Base-by-base conservation (phyloP, 2,797 vertebrate genomes). In the Pitangus sulphuratus region DNA sequence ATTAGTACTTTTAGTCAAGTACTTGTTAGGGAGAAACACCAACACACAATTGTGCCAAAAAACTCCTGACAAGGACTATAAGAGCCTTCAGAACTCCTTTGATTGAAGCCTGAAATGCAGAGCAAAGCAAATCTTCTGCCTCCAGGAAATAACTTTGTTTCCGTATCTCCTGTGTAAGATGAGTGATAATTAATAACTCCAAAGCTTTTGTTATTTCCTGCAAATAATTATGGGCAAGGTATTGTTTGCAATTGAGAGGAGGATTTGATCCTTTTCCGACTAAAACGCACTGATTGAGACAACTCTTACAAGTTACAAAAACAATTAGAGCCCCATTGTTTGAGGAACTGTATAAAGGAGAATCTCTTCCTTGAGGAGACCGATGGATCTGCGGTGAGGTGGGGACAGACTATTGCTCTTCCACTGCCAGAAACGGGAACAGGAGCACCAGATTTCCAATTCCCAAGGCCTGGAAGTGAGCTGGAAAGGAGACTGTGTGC, bases 131-230 rank as follows among this genome's bases (percentile, higher is more conserved):
- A 92, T 26, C 65, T 60, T 10, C 47, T 33, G 48, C 71, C 68
- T 78, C 35, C 80, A 81, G 90, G 95, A 95, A 94, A 81, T 77
- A 0, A 48, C 72, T 91, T 65, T 30, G 80, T 54, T 85, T 84
- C 70, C 53, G 2, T 50, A 35, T 28, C 50, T 87, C 33, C 61
- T 33, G 71, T 68, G 25, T 40, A 26, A 77, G 65, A 77, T 48
- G 57, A 66, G 42, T 78, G 80, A 39, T 31, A 74, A 87, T 77
- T 51, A 83, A 33, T 10, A 94, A 78, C 37, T 62, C 53, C 19
- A 54, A 35, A 18, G 69, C 37, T 84, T 62, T 25, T 62, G 53
- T 51, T 66, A 77, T 66, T 94, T 96, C 92, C 95, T 86, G 85
- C 30, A 83, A 86, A 90, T 60, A 88, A 93, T 88, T 33, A 54